These are phyloP conservation scores for Heteractis magnifica DNA, from an alignment of 92 coral and sea anemone genomes.

Conservation along the genomic window DNA sequence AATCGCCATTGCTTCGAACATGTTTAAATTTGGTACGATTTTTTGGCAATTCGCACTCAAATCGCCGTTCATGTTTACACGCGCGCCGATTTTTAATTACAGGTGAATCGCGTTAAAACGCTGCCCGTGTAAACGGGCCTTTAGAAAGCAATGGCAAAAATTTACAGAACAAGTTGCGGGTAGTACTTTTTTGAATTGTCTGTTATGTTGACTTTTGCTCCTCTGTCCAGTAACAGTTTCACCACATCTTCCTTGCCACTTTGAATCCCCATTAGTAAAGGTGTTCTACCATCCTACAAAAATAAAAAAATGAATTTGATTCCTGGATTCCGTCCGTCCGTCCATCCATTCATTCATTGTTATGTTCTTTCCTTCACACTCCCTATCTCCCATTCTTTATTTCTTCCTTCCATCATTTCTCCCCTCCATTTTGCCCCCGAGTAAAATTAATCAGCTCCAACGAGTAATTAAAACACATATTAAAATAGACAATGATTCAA, in stretches of 20 bases:
- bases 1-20: too few species aligned
- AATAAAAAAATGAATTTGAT: background rate
- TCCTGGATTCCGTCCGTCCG: background rate
- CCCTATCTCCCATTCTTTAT: background rate
- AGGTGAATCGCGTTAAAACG: too few species aligned
- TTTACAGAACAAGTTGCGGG: background rate
- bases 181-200: conserved; percentile 87
- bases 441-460: background rate
- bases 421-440: background rate
- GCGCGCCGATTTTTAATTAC: too few species aligned
- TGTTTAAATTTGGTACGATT: too few species aligned
- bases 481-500: background rate
- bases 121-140: too few species aligned
- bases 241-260: conserved; percentile 86
- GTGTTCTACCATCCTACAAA: conserved; percentile 90
- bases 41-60: too few species aligned
- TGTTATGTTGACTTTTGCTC: conserved; percentile 89
- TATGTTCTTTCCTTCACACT: background rate
- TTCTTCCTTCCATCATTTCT: background rate
- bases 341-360: background rate
- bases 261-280: conserved; percentile 87
- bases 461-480: too few species aligned
- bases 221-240: conserved; percentile 74
- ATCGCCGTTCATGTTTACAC: too few species aligned
- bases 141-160: background rate